Evolutionary conservation across 2,797 vertebrate species (phyloP).

Genomic region (Synanceia verrucosa): DNA sequence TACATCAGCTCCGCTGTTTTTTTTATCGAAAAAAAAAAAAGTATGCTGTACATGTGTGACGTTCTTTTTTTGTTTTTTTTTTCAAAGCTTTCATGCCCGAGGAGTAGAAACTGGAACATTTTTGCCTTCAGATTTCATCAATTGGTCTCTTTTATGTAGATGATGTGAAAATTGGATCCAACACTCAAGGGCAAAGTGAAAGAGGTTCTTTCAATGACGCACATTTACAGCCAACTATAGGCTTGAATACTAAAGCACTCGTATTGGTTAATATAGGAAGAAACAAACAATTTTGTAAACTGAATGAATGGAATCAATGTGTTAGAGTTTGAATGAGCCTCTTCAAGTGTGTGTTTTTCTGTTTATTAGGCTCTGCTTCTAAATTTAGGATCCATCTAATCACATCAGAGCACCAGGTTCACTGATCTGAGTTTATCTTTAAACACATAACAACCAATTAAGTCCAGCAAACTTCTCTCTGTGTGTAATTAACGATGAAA

Average conservation of each 20-base stretch:
- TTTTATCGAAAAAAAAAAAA: neutral
- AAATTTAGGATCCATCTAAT: neutral
- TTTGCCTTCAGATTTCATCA: neutral
- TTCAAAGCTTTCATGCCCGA: too few relatives aligned
- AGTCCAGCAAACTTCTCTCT: neutral
- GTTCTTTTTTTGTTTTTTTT: neutral
- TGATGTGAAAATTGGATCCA: neutral
- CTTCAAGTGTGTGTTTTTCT: neutral
- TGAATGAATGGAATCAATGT: neutral
- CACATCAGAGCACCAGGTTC: neutral
- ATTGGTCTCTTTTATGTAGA: neutral
- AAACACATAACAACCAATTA: slow-evolving; percentile 22
- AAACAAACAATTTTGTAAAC: neutral
- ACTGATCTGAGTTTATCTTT: neutral
- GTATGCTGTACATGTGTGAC: too few relatives aligned
- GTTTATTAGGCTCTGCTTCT: neutral
- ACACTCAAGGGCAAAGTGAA: neutral
- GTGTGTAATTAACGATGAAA: slow-evolving; percentile 29
- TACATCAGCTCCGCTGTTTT: neutral
- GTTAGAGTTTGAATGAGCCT: neutral
- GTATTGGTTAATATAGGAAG: neutral
- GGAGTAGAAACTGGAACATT: neutral
- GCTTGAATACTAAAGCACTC: neutral
- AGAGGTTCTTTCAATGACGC: neutral
- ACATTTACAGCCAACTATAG: neutral